Evolutionary conservation across 2,797 vertebrate species (phyloP).

Genomic region (Sebastolobus alascanus): DNA sequence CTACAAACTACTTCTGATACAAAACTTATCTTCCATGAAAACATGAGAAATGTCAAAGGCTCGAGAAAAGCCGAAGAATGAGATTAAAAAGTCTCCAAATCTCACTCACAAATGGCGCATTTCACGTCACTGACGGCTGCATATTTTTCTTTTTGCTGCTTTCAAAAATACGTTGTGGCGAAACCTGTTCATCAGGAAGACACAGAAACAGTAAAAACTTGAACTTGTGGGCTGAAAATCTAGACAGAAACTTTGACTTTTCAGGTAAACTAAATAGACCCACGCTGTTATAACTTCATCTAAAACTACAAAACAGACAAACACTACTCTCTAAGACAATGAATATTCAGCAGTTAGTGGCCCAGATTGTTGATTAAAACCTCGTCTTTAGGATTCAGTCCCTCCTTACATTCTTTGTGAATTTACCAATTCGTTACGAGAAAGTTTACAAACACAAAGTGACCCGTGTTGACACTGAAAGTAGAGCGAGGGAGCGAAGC

Average conservation of each 20-base stretch:
- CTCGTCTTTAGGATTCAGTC: conserved; percentile 18
- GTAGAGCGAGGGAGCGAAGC: conserved; percentile 2
- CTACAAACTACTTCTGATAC: conserved; percentile 44
- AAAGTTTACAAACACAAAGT: not conserved
- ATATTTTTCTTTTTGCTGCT: conserved; percentile 11
- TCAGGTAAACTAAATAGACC: not conserved
- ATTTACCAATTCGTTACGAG: not conserved
- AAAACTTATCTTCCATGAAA: conserved; percentile 43
- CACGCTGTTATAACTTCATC: not conserved
- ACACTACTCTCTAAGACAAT: not conserved
- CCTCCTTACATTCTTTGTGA: conserved; percentile 29
- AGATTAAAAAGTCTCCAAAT: not conserved
- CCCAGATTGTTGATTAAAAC: conserved; percentile 19
- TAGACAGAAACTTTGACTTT: not conserved
- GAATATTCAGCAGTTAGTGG: not conserved
- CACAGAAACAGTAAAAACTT: conserved; percentile 12
- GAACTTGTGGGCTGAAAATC: conserved; percentile 2
- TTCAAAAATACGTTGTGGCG: conserved; percentile 22
- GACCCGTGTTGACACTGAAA: not conserved
- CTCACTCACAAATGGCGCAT: not conserved
- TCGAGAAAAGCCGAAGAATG: not conserved
- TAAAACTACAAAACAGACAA: conserved; percentile 22
- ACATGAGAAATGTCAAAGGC: conserved; percentile 17
- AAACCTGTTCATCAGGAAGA: conserved; percentile 13
- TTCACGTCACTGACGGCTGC: conserved; percentile 12